Percentiles rank a stretch among this genome's conserved stretches.
Evolutionary conservation across 2,888 invertebrate genomes (phyloP).

Genomic region (Andrena camellia): DNA sequence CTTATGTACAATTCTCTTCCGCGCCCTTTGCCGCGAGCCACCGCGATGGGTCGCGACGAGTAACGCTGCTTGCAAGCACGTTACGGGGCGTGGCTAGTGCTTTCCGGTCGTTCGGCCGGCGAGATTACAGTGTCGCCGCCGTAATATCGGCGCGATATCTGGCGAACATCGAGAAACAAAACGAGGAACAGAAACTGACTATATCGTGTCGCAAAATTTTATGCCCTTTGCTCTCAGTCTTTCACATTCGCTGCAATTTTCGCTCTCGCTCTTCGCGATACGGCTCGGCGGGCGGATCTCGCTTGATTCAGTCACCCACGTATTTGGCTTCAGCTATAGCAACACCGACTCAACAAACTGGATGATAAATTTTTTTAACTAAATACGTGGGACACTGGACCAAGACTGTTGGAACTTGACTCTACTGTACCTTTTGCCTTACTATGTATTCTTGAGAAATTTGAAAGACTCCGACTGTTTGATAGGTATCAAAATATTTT

Average conservation of each 20-base stretch:
- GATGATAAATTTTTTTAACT: too few relatives aligned
- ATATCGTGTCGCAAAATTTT: constrained; percentile 82
- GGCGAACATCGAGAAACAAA: constrained; percentile 73
- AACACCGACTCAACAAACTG: too few relatives aligned
- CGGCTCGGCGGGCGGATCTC: constrained; percentile 9
- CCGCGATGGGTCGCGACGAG: constrained; percentile 36
- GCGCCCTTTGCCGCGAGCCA: constrained; percentile 24
- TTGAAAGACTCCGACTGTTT: too few relatives aligned
- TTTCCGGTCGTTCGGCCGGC: constrained; percentile 49
- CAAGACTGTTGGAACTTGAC: too few relatives aligned
- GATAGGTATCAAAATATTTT: too few relatives aligned
- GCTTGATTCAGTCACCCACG: neutral
- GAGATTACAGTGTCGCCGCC: constrained; percentile 61
- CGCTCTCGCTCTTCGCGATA: constrained; percentile 9
- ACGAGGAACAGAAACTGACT: constrained; percentile 85
- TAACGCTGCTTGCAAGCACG: constrained; percentile 63
- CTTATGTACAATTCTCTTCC: constrained; percentile 73
- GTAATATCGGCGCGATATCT: constrained; percentile 39
- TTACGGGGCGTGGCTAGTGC: constrained; percentile 51
- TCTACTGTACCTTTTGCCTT: too few relatives aligned
- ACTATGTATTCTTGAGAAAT: too few relatives aligned
- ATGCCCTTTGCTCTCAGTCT: constrained; percentile 81
- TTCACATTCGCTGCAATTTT: constrained; percentile 61
- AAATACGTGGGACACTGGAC: too few relatives aligned
- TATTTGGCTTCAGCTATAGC: too few relatives aligned